Conservation (phyloP, 2,797 vertebrate species). For the Chelon auratus region DNA sequence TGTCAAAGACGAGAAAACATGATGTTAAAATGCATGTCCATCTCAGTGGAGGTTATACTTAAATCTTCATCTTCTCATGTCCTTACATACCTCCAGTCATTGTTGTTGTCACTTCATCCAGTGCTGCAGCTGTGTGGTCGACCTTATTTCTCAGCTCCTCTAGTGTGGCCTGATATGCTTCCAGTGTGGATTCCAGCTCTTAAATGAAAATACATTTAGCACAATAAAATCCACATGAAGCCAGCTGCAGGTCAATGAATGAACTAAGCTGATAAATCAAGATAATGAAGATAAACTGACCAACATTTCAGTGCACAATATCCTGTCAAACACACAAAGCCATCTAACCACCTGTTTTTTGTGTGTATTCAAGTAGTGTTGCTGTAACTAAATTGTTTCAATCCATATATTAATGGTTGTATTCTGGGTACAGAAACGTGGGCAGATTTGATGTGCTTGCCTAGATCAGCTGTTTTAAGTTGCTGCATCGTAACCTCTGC, state of each 20-base stretch:
- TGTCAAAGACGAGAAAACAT: neutral
- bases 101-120: constrained; percentile 41
- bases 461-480: constrained; percentile 37
- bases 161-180: constrained; percentile 26
- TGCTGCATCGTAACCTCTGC: constrained; percentile 12
- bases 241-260: neutral
- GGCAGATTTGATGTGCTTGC: neutral
- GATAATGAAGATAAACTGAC: neutral
- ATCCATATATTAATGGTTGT: too few relatives aligned
- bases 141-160: constrained; percentile 33
- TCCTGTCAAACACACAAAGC: neutral
- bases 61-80: neutral
- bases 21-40: neutral
- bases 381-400: neutral
- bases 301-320: neutral
- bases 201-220: neutral
- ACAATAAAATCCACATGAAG: neutral
- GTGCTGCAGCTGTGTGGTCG: constrained; percentile 28
- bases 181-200: constrained; percentile 41
- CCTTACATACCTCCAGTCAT: constrained; percentile 15
- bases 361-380: too few relatives aligned
- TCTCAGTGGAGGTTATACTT: too few relatives aligned
- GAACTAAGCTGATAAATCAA: neutral
- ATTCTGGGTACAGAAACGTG: neutral
- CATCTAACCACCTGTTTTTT: too few relatives aligned